These are phyloP conservation scores for Himalopsyche tibetana DNA, from an alignment of 2,888 invertebrate genomes.

Conservation along the genomic window DNA sequence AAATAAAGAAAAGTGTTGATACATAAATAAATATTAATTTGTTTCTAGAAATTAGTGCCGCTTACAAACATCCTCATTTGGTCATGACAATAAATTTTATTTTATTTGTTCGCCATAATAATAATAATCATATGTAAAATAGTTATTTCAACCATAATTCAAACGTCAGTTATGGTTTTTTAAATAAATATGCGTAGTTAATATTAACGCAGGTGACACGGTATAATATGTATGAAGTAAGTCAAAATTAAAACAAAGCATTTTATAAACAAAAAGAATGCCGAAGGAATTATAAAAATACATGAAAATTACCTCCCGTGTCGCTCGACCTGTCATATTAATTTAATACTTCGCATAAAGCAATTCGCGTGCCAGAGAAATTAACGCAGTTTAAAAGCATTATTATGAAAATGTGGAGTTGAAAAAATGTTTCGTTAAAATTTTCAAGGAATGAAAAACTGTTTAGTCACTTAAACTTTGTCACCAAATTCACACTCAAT, in stretches of 20 bases:
- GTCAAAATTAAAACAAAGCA: constrained; percentile 24
- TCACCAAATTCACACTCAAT: constrained; percentile 34
- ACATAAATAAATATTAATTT: too few species aligned
- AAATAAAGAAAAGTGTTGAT: too few species aligned
- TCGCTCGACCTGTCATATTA: constrained; percentile 43
- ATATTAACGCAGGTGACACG: constrained; percentile 3
- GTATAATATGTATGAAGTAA: constrained; percentile 24
- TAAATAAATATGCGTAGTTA: constrained; percentile 26
- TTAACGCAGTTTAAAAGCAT: constrained; percentile 17
- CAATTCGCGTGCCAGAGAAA: constrained; percentile 40
- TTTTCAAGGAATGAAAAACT: constrained; percentile 26
- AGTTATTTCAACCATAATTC: constrained; percentile 15
- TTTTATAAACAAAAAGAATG: constrained; percentile 31
- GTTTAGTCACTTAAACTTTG: constrained; percentile 30
- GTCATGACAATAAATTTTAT: background rate
- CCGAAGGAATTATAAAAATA: constrained; percentile 20
- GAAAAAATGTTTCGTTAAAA: constrained; percentile 15
- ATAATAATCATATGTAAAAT: constrained; percentile 16
- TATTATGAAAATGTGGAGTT: constrained; percentile 41
- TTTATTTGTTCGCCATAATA: background rate
- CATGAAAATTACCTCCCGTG: constrained; percentile 34
- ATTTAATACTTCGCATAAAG: constrained; percentile 36
- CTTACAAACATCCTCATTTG: background rate
- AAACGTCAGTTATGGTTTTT: constrained; percentile 11
- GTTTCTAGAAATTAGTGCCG: too few species aligned